These are phyloP conservation scores for Psilopsiagon aymara DNA, from an alignment of 2,113 vertebrate species.

Conservation along the genomic window DNA sequence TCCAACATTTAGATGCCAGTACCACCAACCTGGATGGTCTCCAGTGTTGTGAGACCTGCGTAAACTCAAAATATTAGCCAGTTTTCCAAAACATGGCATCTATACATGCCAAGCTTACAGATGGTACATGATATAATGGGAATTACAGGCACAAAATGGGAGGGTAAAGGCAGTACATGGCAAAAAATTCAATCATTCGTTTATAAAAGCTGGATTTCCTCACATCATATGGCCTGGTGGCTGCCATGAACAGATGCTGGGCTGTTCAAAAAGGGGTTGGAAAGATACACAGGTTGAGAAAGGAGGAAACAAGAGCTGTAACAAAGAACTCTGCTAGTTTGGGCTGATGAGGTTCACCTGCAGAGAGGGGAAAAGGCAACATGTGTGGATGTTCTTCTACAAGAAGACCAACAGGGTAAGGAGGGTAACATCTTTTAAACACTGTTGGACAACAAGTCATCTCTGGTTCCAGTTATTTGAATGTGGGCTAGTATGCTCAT, in stretches of 20 bases:
- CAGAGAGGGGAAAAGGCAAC: background rate
- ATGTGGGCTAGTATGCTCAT: background rate
- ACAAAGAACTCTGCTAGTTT: background rate
- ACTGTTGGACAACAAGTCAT: background rate
- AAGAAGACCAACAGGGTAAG: background rate
- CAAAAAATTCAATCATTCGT: background rate
- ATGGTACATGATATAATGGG: background rate
- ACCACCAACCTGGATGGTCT: constrained; percentile 30
- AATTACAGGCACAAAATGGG: background rate
- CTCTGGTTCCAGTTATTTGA: background rate
- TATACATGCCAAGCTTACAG: constrained; percentile 33
- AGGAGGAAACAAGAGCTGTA: background rate
- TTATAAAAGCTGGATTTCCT: background rate
- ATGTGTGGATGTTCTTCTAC: background rate
- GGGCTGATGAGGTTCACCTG: background rate
- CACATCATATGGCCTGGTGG: background rate
- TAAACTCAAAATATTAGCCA: background rate
- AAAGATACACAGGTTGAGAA: background rate
- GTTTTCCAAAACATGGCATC: constrained; percentile 9
- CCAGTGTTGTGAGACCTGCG: constrained; percentile 1
- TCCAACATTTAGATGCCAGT: background rate
- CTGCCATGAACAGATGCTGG: background rate
- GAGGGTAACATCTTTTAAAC: rapidly evolving
- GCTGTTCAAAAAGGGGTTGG: background rate
- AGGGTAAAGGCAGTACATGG: background rate